Base-by-base conservation (phyloP, 1,140 invertebrate species). In the Achatina immaculata region DNA sequence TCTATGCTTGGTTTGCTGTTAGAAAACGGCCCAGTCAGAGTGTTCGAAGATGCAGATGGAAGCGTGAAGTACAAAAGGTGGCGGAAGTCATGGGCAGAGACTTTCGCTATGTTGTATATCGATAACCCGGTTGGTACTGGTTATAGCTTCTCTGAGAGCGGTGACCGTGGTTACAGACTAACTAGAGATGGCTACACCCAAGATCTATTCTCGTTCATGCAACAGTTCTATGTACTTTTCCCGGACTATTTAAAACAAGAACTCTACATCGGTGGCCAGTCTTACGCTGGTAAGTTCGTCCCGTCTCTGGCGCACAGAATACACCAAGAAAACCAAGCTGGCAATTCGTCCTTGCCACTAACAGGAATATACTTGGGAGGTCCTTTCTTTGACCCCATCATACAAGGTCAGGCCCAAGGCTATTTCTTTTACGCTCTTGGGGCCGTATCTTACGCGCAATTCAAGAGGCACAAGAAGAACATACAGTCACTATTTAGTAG, bases 61-160 rank as follows among this genome's bases (percentile, higher is more conserved):
- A 21, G 65, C 75, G 55, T 85, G 82, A 24, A 77, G 72, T 65
- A 84, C 84, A 71, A 84, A 83, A 72, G 80, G 85, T 11, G 74
- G 79, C 42, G 42, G 74, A 1, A 24, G 58, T 16, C 94, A 7
- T 97, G 96, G 96, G 94, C 93, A 69, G 91, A 92, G n/a, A 93
- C 92, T 4, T 94, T 95, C 84, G 94, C 95, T 86, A 86, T 97
- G 36, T 92, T 97, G n/a, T 97, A 95, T 85, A 95, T 97, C 76
- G 96, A 97, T 87, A 96, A 96, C 90, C 96, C 96, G 7, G 96
- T 96, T 38, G 87, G 89, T 21, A 89, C 87, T 31, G 89, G 90
- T 1, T 90, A 87, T 68, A 90, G 90, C 83, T 91, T 89, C 80
- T 87, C 88, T 16, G 82, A 86, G 0, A 82, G 82, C 43, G 88